Conservation (phyloP, 2,797 vertebrate genomes). For the Mergus octosetaceus region DNA sequence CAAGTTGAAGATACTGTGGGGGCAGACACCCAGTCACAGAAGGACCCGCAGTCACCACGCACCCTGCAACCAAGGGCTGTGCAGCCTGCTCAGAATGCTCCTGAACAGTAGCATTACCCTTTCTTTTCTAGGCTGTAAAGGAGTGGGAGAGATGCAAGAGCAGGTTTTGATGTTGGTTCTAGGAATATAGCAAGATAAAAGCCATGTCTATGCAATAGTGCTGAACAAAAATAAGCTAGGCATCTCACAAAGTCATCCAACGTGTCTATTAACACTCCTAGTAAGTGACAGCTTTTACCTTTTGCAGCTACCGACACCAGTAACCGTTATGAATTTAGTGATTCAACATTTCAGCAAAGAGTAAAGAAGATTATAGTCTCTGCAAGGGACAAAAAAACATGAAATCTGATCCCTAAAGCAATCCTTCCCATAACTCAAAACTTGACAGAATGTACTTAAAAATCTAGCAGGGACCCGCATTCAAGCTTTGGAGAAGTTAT, state of each 20-base stretch:
- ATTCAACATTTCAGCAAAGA: neutral
- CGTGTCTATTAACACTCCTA: neutral
- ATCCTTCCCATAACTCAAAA: neutral
- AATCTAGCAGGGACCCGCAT: neutral
- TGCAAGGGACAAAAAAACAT: neutral
- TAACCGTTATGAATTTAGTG: neutral
- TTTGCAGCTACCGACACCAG: neutral
- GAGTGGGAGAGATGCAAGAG: neutral
- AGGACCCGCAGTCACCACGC: neutral
- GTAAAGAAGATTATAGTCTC: neutral
- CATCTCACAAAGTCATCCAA: neutral
- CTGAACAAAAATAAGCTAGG: constrained; percentile 26
- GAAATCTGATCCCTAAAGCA: constrained; percentile 19
- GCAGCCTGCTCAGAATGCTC: neutral
- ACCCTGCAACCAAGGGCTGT: neutral
- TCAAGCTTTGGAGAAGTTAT: neutral
- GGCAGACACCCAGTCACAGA: neutral
- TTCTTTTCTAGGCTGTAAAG: neutral
- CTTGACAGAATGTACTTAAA: neutral
- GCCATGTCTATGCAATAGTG: neutral
- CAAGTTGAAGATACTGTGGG: neutral
- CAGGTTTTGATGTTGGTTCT: neutral
- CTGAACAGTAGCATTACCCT: neutral
- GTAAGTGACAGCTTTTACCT: constrained; percentile 35
- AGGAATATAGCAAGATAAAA: constrained; percentile 3